Percentiles rank a stretch among this genome's conserved stretches.
These are phyloP conservation scores for Pectinophora gossypiella DNA, from an alignment of 1,140 invertebrate genomes.

Conservation along the genomic window DNA sequence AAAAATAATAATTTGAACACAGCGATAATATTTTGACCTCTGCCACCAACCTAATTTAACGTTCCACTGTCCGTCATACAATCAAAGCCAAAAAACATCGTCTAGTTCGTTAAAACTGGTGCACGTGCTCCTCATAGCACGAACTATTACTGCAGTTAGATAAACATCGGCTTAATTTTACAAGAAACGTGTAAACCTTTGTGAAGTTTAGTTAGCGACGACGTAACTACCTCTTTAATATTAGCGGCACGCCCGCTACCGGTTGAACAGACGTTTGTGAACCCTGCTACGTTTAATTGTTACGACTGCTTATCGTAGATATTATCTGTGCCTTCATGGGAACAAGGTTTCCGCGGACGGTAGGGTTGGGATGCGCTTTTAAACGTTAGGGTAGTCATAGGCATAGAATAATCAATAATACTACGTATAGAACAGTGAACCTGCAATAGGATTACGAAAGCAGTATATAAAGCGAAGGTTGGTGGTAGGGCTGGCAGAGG, in stretches of 20 bases:
- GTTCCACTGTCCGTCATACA: too few species aligned
- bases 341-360: constrained; percentile 45
- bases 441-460: too few species aligned
- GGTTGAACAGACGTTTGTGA: constrained; percentile 34
- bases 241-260: constrained; percentile 64
- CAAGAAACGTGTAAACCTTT: constrained; percentile 61
- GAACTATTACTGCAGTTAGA: constrained; percentile 52
- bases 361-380: too few species aligned
- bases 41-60: too few species aligned
- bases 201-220: constrained; percentile 32
- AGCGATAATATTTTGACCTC: too few species aligned
- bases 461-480: too few species aligned
- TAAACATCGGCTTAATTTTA: constrained; percentile 66
- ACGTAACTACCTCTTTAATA: constrained; percentile 50
- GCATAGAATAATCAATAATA: too few species aligned
- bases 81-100: not conserved
- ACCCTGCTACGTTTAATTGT: constrained; percentile 63
- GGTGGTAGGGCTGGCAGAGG: too few species aligned
- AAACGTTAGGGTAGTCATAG: too few species aligned
- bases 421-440: too few species aligned
- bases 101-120: constrained; percentile 46
- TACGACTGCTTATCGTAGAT: constrained; percentile 52
- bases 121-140: constrained; percentile 53
- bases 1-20: too few species aligned
- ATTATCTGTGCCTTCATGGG: constrained; percentile 67